These are phyloP conservation scores for Aleiodes testaceus DNA, from an alignment of 2,888 invertebrate genomes.

Conservation along the genomic window DNA sequence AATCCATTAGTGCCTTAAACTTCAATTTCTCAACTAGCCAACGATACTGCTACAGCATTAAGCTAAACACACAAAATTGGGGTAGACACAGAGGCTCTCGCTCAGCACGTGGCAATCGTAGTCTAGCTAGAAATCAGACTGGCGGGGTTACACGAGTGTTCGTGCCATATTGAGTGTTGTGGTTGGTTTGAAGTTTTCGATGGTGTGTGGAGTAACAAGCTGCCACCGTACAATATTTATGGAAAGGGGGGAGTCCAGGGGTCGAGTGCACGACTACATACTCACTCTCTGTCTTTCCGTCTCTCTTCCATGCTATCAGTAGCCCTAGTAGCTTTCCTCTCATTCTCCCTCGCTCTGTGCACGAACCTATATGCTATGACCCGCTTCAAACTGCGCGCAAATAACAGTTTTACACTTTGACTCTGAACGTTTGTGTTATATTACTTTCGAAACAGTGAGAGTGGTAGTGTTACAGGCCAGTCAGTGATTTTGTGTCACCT, in stretches of 20 bases:
- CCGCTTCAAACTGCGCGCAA: constrained; percentile 53
- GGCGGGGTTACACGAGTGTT: constrained; percentile 36
- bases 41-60: constrained; percentile 8
- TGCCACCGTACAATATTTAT: constrained; percentile 71
- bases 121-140: neutral
- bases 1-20: constrained; percentile 24
- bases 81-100: constrained; percentile 13
- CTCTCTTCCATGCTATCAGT: constrained; percentile 31
- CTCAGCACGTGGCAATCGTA: constrained; percentile 27
- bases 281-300: constrained; percentile 36
- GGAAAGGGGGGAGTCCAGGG: constrained; percentile 64
- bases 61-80: constrained; percentile 26
- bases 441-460: constrained; percentile 35
- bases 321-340: constrained; percentile 40
- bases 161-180: constrained; percentile 62
- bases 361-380: constrained; percentile 43
- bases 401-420: constrained; percentile 63
- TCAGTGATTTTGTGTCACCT: constrained; percentile 20
- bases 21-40: constrained; percentile 8
- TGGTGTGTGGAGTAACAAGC: constrained; percentile 69
- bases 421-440: constrained; percentile 52
- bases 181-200: constrained; percentile 66
- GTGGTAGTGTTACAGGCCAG: constrained; percentile 20
- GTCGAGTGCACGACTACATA: constrained; percentile 59
- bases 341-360: constrained; percentile 50